Evolutionary conservation across 2,888 invertebrate genomes (phyloP).

Genomic region (Polietes domitor): DNA sequence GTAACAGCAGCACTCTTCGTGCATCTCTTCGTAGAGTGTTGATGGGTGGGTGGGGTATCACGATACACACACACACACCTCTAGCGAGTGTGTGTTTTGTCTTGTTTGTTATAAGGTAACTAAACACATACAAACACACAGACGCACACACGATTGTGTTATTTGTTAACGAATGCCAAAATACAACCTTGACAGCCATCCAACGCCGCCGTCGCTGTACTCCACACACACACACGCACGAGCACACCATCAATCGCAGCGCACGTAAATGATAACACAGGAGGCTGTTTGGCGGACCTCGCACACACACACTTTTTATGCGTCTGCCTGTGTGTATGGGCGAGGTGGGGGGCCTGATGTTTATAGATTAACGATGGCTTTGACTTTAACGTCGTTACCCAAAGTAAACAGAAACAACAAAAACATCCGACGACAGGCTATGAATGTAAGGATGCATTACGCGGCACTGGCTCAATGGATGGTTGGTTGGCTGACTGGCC

Average conservation of each 20-base stretch:
- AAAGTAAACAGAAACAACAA: constrained; percentile 45
- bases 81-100: background rate
- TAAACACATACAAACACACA: background rate
- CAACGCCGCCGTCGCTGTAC: constrained; percentile 15
- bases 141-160: constrained; percentile 28
- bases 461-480: too few species aligned
- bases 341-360: background rate
- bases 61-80: too few species aligned
- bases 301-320: constrained; percentile 6
- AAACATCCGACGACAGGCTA: background rate
- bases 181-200: constrained; percentile 47
- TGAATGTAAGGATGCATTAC: background rate
- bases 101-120: constrained; percentile 46
- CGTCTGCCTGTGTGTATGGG: background rate
- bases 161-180: constrained; percentile 57
- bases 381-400: constrained; percentile 27
- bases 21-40: background rate
- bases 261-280: constrained; percentile 21
- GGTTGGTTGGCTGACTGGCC: background rate
- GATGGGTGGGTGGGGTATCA: background rate
- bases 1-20: background rate
- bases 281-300: background rate
- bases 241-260: background rate
- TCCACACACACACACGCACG: background rate
- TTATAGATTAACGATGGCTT: constrained; percentile 29